Conservation (phyloP, 2,888 invertebrate genomes). For the Diadegma fenestrale region DNA sequence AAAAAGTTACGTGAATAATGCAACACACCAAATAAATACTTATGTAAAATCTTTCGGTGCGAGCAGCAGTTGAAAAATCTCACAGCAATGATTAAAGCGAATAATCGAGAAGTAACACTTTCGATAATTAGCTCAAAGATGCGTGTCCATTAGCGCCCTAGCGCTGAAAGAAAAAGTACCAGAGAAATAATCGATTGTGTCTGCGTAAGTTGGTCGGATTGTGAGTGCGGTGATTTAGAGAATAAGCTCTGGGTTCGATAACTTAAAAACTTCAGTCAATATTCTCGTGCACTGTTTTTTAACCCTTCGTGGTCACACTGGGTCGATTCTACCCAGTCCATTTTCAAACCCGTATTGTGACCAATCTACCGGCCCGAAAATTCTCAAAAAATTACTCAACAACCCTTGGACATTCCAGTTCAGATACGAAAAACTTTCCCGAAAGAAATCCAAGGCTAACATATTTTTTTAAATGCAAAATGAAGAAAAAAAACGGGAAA, state of each 20-base stretch:
- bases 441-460: too few species aligned
- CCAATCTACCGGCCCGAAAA: too few species aligned
- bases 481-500: too few species aligned
- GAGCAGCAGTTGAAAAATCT: slow-evolving; percentile 3
- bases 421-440: too few species aligned
- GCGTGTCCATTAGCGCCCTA: slow-evolving; percentile 54
- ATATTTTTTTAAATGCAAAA: too few species aligned
- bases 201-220: not conserved
- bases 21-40: slow-evolving; percentile 19
- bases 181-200: not conserved
- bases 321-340: too few species aligned
- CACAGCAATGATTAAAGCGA: not conserved
- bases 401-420: too few species aligned
- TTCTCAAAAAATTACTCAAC: too few species aligned
- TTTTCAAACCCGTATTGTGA: too few species aligned
- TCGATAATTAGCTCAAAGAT: slow-evolving; percentile 51
- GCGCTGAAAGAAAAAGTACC: slow-evolving; percentile 62
- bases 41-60: slow-evolving; percentile 3
- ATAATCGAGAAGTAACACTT: slow-evolving; percentile 57
- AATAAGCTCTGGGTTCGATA: not conserved
- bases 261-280: not conserved
- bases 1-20: slow-evolving; percentile 1
- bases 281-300: not conserved
- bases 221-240: not conserved
- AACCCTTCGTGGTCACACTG: too few species aligned